Evolutionary conservation across 2,888 invertebrate species (phyloP).

Genomic region (Baccha elongata): DNA sequence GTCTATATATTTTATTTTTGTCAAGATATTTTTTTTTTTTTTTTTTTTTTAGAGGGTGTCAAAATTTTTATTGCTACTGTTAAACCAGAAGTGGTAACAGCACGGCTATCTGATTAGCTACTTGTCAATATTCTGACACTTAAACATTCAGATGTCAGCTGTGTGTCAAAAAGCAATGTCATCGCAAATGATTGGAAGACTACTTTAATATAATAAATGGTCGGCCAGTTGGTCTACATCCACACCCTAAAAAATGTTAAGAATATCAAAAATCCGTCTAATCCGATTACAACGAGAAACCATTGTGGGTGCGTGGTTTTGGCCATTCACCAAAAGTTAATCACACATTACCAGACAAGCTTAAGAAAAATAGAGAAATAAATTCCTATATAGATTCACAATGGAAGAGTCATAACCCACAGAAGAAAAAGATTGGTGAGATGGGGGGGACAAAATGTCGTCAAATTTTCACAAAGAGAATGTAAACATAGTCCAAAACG

Average conservation of each 20-base stretch:
- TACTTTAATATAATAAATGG: slow-evolving; percentile 8
- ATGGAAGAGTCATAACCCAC: slow-evolving; percentile 1
- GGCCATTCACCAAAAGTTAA: slow-evolving; percentile 64
- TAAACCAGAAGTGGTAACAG: slow-evolving; percentile 19
- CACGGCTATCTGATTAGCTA: slow-evolving; percentile 21
- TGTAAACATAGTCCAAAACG: slow-evolving; percentile 57
- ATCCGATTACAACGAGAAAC: slow-evolving; percentile 65
- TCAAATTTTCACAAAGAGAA: slow-evolving; percentile 66
- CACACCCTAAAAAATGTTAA: slow-evolving; percentile 37
- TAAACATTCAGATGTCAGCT: slow-evolving; percentile 65
- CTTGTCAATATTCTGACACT: slow-evolving; percentile 51
- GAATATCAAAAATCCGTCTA: slow-evolving; percentile 61
- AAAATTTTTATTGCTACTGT: slow-evolving; percentile 54
- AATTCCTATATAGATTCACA: slow-evolving; percentile 4
- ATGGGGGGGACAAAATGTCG: slow-evolving; percentile 54
- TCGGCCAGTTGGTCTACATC: slow-evolving; percentile 21
- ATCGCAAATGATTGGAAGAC: slow-evolving; percentile 49
- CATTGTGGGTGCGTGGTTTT: slow-evolving; percentile 63
- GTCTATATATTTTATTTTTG: slow-evolving; percentile 5
- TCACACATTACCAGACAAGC: slow-evolving; percentile 60
- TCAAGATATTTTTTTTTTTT: too few species aligned
- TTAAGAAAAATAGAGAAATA: slow-evolving; percentile 24
- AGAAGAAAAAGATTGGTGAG: background rate
- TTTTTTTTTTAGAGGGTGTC: slow-evolving; percentile 43
- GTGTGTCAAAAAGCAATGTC: slow-evolving; percentile 66